Percentiles rank a stretch among this genome's conserved stretches.
Conservation (phyloP, 1,140 invertebrate species). For the Bemisia tabaci region DNA sequence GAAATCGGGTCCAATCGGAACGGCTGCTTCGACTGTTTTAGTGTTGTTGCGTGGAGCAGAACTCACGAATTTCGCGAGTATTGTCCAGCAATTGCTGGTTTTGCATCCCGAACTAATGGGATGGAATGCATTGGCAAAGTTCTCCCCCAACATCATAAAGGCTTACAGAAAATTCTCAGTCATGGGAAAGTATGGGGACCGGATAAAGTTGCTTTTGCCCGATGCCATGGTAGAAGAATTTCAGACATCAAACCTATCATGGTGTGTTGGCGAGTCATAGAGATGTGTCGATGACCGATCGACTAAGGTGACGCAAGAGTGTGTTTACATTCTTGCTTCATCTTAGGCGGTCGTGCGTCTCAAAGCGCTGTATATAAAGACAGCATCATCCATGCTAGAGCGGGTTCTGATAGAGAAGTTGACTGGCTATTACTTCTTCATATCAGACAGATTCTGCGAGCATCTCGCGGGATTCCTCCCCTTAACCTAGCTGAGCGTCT, state of each 20-base stretch:
- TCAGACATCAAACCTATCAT: not conserved
- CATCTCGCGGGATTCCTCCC: too few species aligned
- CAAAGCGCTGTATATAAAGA: too few species aligned
- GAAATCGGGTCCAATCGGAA: not conserved
- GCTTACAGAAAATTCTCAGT: not conserved
- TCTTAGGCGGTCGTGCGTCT: too few species aligned
- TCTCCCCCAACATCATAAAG: not conserved
- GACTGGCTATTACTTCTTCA: too few species aligned
- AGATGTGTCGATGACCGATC: too few species aligned
- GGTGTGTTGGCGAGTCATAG: too few species aligned
- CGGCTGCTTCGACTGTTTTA: not conserved
- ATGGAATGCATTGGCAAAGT: not conserved
- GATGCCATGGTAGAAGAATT: not conserved
- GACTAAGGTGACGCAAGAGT: too few species aligned
- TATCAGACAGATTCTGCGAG: too few species aligned
- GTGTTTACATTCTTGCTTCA: too few species aligned
- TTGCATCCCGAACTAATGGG: not conserved
- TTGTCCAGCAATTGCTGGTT: not conserved
- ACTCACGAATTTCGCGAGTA: not conserved
- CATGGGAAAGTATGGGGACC: not conserved
- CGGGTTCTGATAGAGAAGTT: too few species aligned
- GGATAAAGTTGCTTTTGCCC: not conserved
- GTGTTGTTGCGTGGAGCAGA: not conserved
- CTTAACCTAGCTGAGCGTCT: too few species aligned
- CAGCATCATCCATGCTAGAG: too few species aligned